Percentiles rank a stretch among this genome's conserved stretches.
Conservation (phyloP, 2,888 invertebrate genomes). For the Eilema depressum region DNA sequence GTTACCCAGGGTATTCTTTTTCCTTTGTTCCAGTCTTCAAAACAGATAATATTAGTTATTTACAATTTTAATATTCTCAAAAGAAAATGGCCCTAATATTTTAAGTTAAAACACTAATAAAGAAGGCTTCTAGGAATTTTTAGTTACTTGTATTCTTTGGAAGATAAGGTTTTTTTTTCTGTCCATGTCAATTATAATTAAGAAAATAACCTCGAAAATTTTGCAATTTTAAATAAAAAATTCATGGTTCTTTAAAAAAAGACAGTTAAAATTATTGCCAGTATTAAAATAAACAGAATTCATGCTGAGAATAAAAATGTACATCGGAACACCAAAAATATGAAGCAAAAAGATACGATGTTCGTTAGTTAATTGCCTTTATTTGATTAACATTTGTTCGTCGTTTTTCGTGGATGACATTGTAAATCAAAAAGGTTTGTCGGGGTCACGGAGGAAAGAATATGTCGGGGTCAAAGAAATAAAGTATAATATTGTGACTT, state of each 20-base stretch:
- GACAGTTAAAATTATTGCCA: constrained; percentile 36
- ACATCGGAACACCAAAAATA: constrained; percentile 38
- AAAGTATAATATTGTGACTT: too few relatives aligned
- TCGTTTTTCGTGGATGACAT: background rate
- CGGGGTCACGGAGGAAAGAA: too few relatives aligned
- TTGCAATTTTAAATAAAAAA: background rate
- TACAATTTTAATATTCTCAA: too few relatives aligned
- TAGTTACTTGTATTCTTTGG: background rate
- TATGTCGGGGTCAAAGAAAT: too few relatives aligned
- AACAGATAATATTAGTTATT: too few relatives aligned
- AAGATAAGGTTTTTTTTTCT: background rate
- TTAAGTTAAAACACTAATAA: background rate
- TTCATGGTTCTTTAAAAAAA: constrained; percentile 25
- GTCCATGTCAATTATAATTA: background rate
- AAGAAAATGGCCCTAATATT: background rate
- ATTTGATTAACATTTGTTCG: constrained; percentile 34
- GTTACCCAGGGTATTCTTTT: too few relatives aligned
- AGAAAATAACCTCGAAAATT: background rate
- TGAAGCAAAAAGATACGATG: constrained; percentile 41
- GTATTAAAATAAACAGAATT: constrained; percentile 40
- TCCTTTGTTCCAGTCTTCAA: too few relatives aligned
- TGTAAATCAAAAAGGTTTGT: background rate
- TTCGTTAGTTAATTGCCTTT: constrained; percentile 49
- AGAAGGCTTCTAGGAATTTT: too few relatives aligned
- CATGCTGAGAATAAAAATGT: constrained; percentile 34